These are phyloP conservation scores for Meloidogyne floridensis DNA, from an alignment of 1,140 invertebrate species.

Conservation along the genomic window DNA sequence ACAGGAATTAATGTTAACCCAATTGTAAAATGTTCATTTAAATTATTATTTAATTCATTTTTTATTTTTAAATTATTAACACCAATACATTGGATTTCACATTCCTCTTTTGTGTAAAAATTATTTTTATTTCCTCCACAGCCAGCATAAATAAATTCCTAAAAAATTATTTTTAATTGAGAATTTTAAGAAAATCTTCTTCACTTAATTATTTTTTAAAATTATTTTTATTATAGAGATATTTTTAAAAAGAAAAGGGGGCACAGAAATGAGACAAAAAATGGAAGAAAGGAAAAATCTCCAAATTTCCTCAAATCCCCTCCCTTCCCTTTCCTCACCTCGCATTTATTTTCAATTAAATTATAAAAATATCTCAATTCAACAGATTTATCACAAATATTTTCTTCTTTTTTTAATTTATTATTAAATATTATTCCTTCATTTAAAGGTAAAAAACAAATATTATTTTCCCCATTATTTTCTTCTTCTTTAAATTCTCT, in stretches of 20 bases:
- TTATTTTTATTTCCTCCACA: constrained; percentile 30
- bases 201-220: no score
- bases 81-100: constrained; percentile 8
- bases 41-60: neutral
- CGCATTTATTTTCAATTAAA: constrained; percentile 15
- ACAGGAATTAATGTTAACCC: neutral
- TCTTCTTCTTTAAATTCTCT: neutral
- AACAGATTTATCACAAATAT: neutral
- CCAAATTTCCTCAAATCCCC: no score
- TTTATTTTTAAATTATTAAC: neutral
- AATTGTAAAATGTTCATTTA: neutral
- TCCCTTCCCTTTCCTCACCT: neutral
- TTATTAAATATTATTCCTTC: neutral
- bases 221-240: no score
- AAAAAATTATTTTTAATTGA: neutral
- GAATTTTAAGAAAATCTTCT: no score
- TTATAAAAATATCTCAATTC: constrained; percentile 24
- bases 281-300: no score
- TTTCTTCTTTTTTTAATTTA: neutral
- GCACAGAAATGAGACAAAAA: no score
- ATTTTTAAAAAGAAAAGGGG: no score
- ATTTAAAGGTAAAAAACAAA: neutral
- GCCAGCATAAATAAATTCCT: constrained; percentile 25
- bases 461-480: neutral
- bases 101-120: constrained; percentile 23